A percentile compares a stretch with the other conserved stretches of the same genome.
phyloP scores from a whole-genome alignment of 2,797 vertebrate genomes.

The Scomberomorus guttatus region DNA sequence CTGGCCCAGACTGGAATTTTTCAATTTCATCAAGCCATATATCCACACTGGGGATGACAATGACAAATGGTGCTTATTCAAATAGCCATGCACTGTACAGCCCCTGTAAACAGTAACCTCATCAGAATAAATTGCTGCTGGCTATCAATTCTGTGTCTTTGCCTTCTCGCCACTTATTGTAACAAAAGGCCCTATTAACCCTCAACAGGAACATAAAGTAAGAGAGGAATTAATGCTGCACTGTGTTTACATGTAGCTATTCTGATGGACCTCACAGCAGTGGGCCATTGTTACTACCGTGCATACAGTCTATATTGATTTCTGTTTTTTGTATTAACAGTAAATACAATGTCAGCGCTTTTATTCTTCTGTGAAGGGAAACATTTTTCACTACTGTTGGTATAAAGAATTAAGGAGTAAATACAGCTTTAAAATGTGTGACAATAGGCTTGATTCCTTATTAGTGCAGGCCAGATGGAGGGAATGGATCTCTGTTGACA shows the following conservation, averaged over 20 bases:
- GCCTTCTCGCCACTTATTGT: conserved; percentile 61
- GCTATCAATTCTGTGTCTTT: conserved; percentile 84
- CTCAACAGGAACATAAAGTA: conserved; percentile 36
- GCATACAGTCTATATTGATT: conserved; percentile 43
- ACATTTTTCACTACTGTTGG: conserved; percentile 18
- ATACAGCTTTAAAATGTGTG: conserved; percentile 25
- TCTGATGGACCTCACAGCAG: not conserved
- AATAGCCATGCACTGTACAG: conserved; percentile 72
- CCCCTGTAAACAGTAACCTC: conserved; percentile 82
- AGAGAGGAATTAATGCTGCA: conserved; percentile 30
- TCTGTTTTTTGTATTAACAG: conserved; percentile 42
- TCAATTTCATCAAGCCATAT: conserved; percentile 79
- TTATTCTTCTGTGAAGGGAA: conserved; percentile 33
- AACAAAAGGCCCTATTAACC: conserved; percentile 69
- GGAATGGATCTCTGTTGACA: conserved; percentile 41
- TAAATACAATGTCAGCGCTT: conserved; percentile 48
- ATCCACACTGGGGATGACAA: conserved; percentile 71
- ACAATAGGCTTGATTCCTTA: conserved; percentile 34
- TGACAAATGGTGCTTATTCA: conserved; percentile 81
- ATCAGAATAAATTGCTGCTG: conserved; percentile 81
- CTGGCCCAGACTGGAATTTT: conserved; percentile 72
- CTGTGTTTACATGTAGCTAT: conserved; percentile 34
- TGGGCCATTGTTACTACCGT: conserved; percentile 30
- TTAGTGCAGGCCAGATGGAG: conserved; percentile 5
- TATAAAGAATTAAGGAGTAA: conserved; percentile 14